Conservation (phyloP, 2,888 invertebrate species). For the Ceriagrion tenellum region DNA sequence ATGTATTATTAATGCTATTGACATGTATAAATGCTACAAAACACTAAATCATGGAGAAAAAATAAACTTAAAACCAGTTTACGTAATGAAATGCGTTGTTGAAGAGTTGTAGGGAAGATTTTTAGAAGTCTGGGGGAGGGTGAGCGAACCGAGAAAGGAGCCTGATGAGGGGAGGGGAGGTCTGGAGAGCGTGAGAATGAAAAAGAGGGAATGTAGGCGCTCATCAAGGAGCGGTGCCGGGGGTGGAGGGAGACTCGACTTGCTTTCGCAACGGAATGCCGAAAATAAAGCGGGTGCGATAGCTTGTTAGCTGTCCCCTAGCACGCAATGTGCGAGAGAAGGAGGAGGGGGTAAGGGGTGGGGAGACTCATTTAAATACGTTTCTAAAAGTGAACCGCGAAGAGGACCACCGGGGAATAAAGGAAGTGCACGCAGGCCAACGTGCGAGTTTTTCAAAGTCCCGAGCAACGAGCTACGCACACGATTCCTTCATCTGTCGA, state of each 20-base stretch:
- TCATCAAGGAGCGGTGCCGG: no score
- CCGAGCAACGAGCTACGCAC: neutral
- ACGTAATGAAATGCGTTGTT: neutral
- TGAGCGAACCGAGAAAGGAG: neutral
- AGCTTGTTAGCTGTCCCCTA: neutral
- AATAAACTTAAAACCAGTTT: no score
- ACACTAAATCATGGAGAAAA: no score
- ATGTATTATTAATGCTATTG: no score
- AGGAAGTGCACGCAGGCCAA: slow-evolving; percentile 1
- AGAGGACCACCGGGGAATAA: slow-evolving; percentile 14
- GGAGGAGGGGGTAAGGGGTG: neutral
- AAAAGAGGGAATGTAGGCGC: neutral
- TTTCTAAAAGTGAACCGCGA: slow-evolving; percentile 20
- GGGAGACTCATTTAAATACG: slow-evolving; percentile 3
- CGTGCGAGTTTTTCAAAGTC: neutral
- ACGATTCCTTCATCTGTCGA: neutral
- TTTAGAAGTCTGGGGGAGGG: neutral
- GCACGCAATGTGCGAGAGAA: neutral
- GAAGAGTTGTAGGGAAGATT: neutral
- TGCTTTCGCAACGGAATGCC: slow-evolving; percentile 31
- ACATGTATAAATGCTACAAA: no score
- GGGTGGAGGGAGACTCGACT: neutral
- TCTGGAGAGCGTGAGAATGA: neutral
- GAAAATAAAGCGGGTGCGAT: slow-evolving; percentile 33
- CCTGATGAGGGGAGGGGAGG: neutral